Evolutionary conservation across 2,797 vertebrate genomes (phyloP).

Genomic region (Gymnoscopelus braueri): DNA sequence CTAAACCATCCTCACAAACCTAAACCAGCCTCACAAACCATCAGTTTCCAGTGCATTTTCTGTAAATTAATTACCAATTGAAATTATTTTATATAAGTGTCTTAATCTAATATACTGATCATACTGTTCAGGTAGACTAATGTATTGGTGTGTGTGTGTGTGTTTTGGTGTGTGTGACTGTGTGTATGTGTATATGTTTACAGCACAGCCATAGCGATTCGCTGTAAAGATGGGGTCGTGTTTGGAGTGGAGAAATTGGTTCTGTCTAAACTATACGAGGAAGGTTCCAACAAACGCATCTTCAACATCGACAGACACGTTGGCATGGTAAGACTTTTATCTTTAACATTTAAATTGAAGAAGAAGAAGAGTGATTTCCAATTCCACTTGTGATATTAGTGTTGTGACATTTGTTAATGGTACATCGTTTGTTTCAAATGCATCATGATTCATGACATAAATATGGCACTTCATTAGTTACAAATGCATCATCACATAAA

Average conservation of each 20-base stretch:
- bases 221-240: conserved; percentile 96
- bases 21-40: too few relatives aligned
- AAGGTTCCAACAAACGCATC: conserved; percentile 97
- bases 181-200: conserved; percentile 52
- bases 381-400: neutral
- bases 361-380: neutral
- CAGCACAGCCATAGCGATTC: conserved; percentile 95
- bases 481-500: too few relatives aligned
- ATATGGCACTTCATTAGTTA: too few relatives aligned
- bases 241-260: conserved; percentile 98
- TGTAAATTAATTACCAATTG: neutral
- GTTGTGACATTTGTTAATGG: too few relatives aligned
- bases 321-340: conserved; percentile 88
- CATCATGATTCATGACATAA: too few relatives aligned
- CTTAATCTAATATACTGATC: neutral
- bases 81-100: neutral
- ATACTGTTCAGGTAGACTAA: neutral
- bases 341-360: neutral
- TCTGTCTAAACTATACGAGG: conserved; percentile 96
- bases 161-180: neutral
- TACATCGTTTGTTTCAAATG: too few relatives aligned
- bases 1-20: too few relatives aligned
- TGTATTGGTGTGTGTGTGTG: neutral
- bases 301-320: conserved; percentile 97
- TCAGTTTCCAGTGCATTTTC: too few relatives aligned